Base-by-base conservation (phyloP, 2,797 vertebrate genomes). In the Cossypha niveicapilla region DNA sequence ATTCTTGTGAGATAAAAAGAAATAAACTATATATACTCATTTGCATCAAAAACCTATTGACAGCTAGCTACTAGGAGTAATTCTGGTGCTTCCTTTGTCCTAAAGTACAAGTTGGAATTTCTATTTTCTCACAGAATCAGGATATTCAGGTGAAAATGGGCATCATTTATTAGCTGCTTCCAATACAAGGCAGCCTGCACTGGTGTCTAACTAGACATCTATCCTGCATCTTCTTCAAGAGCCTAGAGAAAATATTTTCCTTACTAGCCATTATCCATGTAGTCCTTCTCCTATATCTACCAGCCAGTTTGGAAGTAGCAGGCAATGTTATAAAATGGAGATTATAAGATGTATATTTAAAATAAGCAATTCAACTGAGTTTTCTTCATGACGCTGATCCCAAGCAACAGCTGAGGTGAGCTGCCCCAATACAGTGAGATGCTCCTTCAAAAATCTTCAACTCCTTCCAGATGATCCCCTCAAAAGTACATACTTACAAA, bases 1-100 rank as follows among this genome's bases (percentile, higher is more conserved):
- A 87, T 86, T 95, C 91, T 90, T 58, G 80, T 79, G 84, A 96
- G 67, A 86, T 81, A 90, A 92, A 54, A 95, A 58, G 67, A 93
- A 93, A 93, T 91, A 88, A 94, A 96, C 67, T 88, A 24, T 87
- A 68, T 78, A 41, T 51, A 79, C 66, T 88, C 92, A 93, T 73
- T 94, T 84, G 61, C 87, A 94, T 94, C 77, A 92, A 86, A 95
- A 94, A 48, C 39, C 28, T 51, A 70, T 21, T 88, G 88, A 84
- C 47, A 78, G 45, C 4, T 54, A 63, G 30, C 18, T 81, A 92
- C 88, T 73, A 90, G 87, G 79, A 93, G 75, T 53, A 88, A 66
- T n/a, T 94, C 44, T 85, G 57, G 27, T 71, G 12, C 51, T 54
- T 86, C 81, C 63, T 93, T 90, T 94, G 47, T 84, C 58, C 76